phyloP scores from a whole-genome alignment of 2,797 vertebrate species.

The Astyanax mexicanus region DNA sequence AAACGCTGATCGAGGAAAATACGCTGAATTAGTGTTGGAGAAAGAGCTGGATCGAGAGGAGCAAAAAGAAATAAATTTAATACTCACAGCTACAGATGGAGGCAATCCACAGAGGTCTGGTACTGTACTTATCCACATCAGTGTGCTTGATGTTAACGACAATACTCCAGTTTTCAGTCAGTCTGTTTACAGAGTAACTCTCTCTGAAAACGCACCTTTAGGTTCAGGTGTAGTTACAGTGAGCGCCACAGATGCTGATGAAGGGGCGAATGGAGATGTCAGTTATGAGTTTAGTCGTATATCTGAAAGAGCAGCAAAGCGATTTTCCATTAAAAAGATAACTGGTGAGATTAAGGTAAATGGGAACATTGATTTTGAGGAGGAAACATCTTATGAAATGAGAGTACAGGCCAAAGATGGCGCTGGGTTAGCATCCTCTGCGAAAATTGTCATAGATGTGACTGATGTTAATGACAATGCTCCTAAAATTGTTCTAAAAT shows the following conservation, averaged over 20 bases:
- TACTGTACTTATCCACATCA: constrained; percentile 69
- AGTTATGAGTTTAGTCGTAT: constrained; percentile 37
- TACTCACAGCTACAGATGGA: constrained; percentile 69
- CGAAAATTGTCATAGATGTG: constrained; percentile 65
- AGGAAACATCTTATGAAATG: constrained; percentile 62
- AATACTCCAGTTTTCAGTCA: constrained; percentile 75
- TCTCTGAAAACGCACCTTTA: constrained; percentile 72
- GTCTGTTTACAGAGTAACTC: constrained; percentile 68
- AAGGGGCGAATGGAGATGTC: constrained; percentile 31
- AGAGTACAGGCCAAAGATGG: constrained; percentile 64
- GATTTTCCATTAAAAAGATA: constrained; percentile 60
- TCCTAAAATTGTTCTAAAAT: constrained; percentile 64
- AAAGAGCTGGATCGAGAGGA: constrained; percentile 68
- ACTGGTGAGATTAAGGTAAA: constrained; percentile 62
- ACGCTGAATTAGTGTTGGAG: constrained; percentile 65
- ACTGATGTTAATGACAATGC: constrained; percentile 73
- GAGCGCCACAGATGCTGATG: constrained; percentile 71
- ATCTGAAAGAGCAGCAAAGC: neutral
- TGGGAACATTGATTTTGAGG: constrained; percentile 66
- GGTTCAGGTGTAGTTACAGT: constrained; percentile 67
- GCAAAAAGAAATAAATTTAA: constrained; percentile 53
- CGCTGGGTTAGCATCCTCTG: constrained; percentile 54
- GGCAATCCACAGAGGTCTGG: constrained; percentile 74
- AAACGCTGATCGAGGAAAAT: constrained; percentile 47
- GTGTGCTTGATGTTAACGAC: constrained; percentile 80